These are phyloP conservation scores for Typhlichthys subterraneus DNA, from an alignment of 2,797 vertebrate genomes.

Conservation along the genomic window DNA sequence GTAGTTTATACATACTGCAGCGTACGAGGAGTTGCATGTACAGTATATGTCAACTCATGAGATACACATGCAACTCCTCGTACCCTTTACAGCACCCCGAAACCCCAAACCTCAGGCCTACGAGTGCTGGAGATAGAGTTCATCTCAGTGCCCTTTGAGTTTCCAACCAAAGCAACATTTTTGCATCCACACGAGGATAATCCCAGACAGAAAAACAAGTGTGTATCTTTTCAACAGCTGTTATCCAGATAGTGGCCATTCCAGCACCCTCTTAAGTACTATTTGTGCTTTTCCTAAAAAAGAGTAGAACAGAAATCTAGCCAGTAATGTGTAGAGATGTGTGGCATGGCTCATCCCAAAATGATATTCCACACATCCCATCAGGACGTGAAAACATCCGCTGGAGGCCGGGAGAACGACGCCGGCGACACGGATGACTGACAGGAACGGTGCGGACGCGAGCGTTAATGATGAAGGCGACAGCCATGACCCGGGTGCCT, in stretches of 20 bases:
- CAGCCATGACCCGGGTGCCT: background rate
- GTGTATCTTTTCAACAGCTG: no score
- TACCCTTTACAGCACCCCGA: no score
- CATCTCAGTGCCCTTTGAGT: no score
- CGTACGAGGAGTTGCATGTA: no score
- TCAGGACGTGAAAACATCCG: slow-evolving; percentile 4
- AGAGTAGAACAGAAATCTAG: slow-evolving; percentile 7
- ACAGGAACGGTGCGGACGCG: slow-evolving; percentile 16
- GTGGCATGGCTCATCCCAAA: slow-evolving; percentile 14
- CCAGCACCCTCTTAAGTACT: background rate
- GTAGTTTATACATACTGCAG: no score
- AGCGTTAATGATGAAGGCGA: slow-evolving; percentile 9
- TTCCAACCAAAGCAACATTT: no score
- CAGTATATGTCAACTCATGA: no score
- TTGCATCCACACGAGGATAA: no score
- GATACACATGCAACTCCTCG: no score
- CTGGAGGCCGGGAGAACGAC: background rate
- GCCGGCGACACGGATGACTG: background rate
- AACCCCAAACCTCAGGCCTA: no score
- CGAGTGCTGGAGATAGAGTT: no score
- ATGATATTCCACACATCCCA: background rate
- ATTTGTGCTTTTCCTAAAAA: background rate
- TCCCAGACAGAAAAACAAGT: no score
- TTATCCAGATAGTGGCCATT: background rate
- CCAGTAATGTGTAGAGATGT: slow-evolving; percentile 28